Evolutionary conservation across 2,797 vertebrate genomes (phyloP).

Genomic region (Valencia hispanica): DNA sequence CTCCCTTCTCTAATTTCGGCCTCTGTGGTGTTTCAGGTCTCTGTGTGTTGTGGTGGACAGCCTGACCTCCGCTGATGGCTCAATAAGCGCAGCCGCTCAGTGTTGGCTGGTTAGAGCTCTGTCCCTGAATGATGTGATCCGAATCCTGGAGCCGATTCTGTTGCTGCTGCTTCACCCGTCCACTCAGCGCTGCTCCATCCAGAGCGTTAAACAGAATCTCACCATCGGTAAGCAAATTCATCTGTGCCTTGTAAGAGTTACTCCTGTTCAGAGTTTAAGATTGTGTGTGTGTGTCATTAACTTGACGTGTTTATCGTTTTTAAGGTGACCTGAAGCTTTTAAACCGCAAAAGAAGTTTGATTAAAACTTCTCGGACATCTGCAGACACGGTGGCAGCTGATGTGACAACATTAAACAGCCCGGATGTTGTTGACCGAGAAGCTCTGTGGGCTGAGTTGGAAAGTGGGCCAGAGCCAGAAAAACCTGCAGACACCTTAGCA

Average conservation of each 20-base stretch:
- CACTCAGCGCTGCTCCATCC: conserved; percentile 90
- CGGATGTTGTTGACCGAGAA: conserved; percentile 89
- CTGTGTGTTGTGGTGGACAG: conserved; percentile 96
- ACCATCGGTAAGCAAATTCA: conserved; percentile 78
- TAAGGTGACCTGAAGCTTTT: conserved; percentile 82
- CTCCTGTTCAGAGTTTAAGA: neutral
- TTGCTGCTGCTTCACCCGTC: conserved; percentile 92
- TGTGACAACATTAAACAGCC: conserved; percentile 78
- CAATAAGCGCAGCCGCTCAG: conserved; percentile 90
- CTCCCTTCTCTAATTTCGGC: neutral
- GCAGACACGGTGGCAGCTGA: conserved; percentile 74
- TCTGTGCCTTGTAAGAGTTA: neutral
- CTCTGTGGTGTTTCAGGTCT: conserved; percentile 80
- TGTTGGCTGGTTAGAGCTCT: conserved; percentile 94
- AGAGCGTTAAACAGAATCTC: conserved; percentile 85
- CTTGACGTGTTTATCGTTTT: conserved; percentile 17
- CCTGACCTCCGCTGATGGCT: conserved; percentile 89
- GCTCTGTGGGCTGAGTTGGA: conserved; percentile 93
- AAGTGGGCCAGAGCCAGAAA: conserved; percentile 77
- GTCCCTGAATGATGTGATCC: conserved; percentile 90
- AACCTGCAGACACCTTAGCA: conserved; percentile 42
- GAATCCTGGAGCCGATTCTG: conserved; percentile 93
- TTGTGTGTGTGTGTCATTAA: neutral
- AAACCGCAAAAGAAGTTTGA: conserved; percentile 75
- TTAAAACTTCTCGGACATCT: conserved; percentile 58